These are phyloP conservation scores for Clytia hemisphaerica DNA, from an alignment of 30 jellyfish, hydroid and myxozoan species.

Conservation along the genomic window DNA sequence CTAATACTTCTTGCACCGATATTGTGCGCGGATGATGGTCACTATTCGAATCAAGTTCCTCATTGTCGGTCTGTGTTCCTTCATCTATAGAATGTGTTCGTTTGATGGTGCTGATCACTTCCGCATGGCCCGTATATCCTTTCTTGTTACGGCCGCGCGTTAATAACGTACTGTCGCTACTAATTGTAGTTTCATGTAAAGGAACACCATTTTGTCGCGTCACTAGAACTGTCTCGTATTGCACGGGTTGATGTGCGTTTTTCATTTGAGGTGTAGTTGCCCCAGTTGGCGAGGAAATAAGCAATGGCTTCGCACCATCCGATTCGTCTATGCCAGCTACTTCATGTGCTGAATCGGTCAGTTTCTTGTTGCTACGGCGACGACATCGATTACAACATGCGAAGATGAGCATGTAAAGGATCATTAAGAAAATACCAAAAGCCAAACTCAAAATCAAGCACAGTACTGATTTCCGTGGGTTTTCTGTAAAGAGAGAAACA, in stretches of 20 bases:
- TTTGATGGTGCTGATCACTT: constrained; percentile 21
- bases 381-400: neutral
- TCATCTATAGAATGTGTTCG: constrained; percentile 36
- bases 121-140: too few relatives aligned
- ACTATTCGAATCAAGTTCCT: neutral
- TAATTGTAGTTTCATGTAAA: constrained; percentile 9
- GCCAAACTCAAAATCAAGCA: neutral
- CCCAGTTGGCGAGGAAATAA: neutral
- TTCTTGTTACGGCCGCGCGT: too few relatives aligned
- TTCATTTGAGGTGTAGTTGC: neutral
- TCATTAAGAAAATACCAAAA: neutral
- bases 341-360: too few relatives aligned
- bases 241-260: neutral
- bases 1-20: constrained; percentile 16
- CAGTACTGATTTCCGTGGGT: constrained; percentile 1
- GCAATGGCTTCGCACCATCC: neutral
- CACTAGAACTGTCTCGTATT: constrained; percentile 15
- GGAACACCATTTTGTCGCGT: constrained; percentile 21
- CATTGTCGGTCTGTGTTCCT: constrained; percentile 37
- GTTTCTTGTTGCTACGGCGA: neutral
- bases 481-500: neutral
- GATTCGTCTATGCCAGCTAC: neutral
- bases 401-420: neutral
- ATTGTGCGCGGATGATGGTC: constrained; percentile 1
- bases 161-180: constrained; percentile 13